Base-by-base conservation (phyloP, 2,113 vertebrate genomes). In the Ctenomys sociabilis region DNA sequence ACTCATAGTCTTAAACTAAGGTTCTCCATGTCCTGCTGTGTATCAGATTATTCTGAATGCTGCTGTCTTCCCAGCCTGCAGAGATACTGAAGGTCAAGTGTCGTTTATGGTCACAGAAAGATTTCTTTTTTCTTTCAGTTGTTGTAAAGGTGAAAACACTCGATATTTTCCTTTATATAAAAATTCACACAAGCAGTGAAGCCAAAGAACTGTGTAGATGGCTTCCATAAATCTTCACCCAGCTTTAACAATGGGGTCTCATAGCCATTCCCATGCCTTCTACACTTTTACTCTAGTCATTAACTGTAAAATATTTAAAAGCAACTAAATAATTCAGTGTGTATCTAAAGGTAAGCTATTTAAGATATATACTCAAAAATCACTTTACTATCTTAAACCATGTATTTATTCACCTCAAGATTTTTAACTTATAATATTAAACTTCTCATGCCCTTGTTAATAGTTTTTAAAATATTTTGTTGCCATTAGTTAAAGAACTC, bases 1-100 rank as follows among this genome's bases (percentile, higher is more conserved):
- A 97, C 85, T 96, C 96, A 97, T n/a, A 35, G 57, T 94, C 85
- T 90, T 49, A 91, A 82, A 97, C 97, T 96, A 97, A 96, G 59
- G 78, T 4, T 54, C 37, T 68, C 4, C 40, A 6, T 35, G 61
- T 73, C 17, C 12, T 81, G 24, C 9, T 66, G 19, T 54, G 14
- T 68, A 35, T 17, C 4, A 81, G 30, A 64, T 26, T 4, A 0
- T 35, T 21, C 40, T 3, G 0, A 83, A 12, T 32, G 11, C 12
- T 32, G 1, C 78, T 30, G 3, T 37, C 32, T 70, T 64, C 30
- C 5, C 1, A 8, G 26, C 2, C 17, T 40, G 22, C 0, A 5
- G 35, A 12, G 12, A 37, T 13, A 12, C 3, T 59, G 16, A 19
- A 63, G 2, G 28, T 32, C 21, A 32, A 43, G 43, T 28, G 0